These are phyloP conservation scores for Sycon ciliatum DNA, from an alignment of 37 sponge, comb jelly and placozoan genomes.

Conservation along the genomic window DNA sequence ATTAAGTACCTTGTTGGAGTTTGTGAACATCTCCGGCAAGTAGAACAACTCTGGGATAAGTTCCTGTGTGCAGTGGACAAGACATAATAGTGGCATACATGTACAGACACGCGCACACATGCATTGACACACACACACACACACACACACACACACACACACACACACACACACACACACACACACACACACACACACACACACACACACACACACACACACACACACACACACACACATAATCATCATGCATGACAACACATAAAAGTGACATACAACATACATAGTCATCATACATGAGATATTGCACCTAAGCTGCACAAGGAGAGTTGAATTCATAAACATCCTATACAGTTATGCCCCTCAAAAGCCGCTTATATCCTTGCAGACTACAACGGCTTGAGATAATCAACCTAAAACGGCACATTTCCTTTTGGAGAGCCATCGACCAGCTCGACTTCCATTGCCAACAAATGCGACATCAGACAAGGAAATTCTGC, in stretches of 20 bases:
- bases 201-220: constrained; percentile 27
- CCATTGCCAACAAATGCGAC: no score
- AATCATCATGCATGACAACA: neutral
- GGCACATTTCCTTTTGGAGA: no score
- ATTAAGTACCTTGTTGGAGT: constrained; percentile 54
- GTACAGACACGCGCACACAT: neutral
- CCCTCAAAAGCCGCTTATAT: no score
- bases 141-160: neutral
- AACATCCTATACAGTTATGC: no score
- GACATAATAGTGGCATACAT: no score
- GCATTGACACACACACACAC: neutral
- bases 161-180: constrained; percentile 55
- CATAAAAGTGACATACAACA: constrained; percentile 2
- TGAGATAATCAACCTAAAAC: no score
- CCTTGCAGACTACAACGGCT: no score
- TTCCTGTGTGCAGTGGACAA: constrained; percentile 67
- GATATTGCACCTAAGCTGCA: no score
- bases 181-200: constrained; percentile 36
- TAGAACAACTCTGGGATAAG: constrained; percentile 86
- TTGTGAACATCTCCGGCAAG: constrained; percentile 71
- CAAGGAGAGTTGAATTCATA: no score
- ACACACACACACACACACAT: constrained; percentile 31
- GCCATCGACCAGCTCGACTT: no score
- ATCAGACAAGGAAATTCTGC: no score
- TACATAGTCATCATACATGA: no score